phyloP scores from a whole-genome alignment of 2,888 invertebrate genomes.

The Baccha elongata region DNA sequence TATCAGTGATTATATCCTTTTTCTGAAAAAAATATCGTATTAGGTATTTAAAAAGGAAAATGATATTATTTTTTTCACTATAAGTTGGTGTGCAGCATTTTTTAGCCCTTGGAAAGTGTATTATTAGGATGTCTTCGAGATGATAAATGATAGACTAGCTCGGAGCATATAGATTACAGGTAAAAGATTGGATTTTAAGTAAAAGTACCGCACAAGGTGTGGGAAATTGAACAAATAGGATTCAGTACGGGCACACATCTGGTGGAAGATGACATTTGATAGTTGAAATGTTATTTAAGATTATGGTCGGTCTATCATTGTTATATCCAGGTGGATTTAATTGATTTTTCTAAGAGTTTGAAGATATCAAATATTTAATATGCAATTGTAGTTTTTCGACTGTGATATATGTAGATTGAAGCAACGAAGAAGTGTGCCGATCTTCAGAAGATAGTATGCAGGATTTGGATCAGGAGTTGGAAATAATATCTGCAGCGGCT shows the following conservation, averaged over 20 bases:
- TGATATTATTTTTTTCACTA: constrained; percentile 7
- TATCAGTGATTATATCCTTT: constrained; percentile 61
- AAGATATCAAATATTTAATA: too few relatives aligned
- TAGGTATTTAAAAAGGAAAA: constrained; percentile 18
- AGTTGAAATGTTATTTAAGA: background rate
- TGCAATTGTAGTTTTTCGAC: too few relatives aligned
- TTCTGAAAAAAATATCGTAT: constrained; percentile 5
- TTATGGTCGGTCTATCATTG: too few relatives aligned
- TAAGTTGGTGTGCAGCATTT: too few relatives aligned
- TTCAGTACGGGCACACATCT: background rate
- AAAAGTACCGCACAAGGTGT: background rate
- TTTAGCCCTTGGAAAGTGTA: constrained; percentile 14
- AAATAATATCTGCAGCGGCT: too few relatives aligned
- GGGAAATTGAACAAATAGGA: background rate
- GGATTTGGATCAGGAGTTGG: too few relatives aligned
- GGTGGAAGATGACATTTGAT: background rate
- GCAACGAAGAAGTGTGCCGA: too few relatives aligned
- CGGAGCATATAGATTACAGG: background rate
- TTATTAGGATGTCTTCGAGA: constrained; percentile 22
- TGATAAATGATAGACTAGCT: background rate
- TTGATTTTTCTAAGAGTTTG: too few relatives aligned
- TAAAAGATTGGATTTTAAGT: background rate
- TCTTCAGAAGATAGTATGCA: too few relatives aligned
- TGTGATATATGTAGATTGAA: too few relatives aligned
- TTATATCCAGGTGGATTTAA: too few relatives aligned